phyloP scores from a whole-genome alignment of 1,140 invertebrate species.

The Aphelinus atriplicis region DNA sequence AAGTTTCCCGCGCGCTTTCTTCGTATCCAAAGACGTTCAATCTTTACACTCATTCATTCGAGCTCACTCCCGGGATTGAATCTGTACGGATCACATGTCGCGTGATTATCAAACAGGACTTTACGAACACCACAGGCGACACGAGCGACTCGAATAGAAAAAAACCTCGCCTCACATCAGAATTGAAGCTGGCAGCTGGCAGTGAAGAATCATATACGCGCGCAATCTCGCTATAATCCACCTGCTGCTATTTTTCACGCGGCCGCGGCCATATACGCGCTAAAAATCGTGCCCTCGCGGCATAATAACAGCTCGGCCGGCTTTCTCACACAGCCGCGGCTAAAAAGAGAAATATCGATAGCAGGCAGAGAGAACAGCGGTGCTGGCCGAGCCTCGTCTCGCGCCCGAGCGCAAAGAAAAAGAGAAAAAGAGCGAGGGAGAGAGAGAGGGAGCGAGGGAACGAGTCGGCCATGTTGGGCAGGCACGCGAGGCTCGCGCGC shows the following conservation, averaged over 20 bases:
- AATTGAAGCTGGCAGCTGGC: too few relatives aligned
- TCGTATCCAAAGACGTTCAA: too few relatives aligned
- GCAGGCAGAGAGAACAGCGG: slow-evolving; percentile 16
- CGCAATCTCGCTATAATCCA: slow-evolving; percentile 21
- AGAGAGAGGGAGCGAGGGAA: slow-evolving; percentile 19
- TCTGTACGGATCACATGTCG: too few relatives aligned
- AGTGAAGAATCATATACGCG: too few relatives aligned
- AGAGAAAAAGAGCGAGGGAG: slow-evolving; percentile 44
- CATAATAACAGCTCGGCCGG: slow-evolving; percentile 31
- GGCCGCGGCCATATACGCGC: background rate
- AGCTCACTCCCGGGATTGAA: too few relatives aligned
- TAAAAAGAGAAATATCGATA: background rate
- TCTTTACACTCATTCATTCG: too few relatives aligned
- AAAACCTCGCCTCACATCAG: too few relatives aligned
- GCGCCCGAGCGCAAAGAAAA: slow-evolving; percentile 14
- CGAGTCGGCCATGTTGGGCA: slow-evolving; percentile 57
- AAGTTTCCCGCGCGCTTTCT: too few relatives aligned
- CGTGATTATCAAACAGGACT: too few relatives aligned
- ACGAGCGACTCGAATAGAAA: too few relatives aligned
- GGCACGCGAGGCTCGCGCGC: slow-evolving; percentile 49
- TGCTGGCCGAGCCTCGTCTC: background rate
- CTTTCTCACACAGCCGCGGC: slow-evolving; percentile 8
- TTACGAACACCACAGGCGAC: too few relatives aligned
- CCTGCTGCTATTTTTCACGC: slow-evolving; percentile 32
- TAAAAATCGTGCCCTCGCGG: background rate